Evolutionary conservation across 2,888 invertebrate genomes (phyloP), one percentile per base, ranked within the genome.

Genomic region (Drosophila phalerata): DNA sequence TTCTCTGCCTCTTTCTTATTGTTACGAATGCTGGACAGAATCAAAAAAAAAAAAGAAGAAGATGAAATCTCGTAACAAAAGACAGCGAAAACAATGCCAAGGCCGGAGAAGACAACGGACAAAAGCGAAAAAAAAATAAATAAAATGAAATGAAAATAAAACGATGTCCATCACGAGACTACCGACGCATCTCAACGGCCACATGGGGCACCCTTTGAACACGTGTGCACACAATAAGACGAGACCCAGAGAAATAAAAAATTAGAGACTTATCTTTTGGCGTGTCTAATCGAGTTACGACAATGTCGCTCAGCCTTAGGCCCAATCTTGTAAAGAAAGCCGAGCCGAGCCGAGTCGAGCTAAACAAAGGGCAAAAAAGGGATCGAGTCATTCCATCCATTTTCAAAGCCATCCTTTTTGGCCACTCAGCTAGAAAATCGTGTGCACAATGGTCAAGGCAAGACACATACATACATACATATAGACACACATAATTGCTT

Each of bases 201-300:
- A 48, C 60, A 49, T 22, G 32, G 55, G 57, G 66, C 71, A 77
- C 78, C 70, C 75, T 72, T 83, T 69, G 86, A 90, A 91, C 91
- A 92, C 92, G 92, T 92, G 91, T 90, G 88, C 89, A 77, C 72
- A 89, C 88, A 90, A 88, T 81, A 80, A 74, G 80, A 74, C 17
- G 38, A 5, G 17, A 4, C 40, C 47, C 69, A 73, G 66, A 73
- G 71, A 73, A 77, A 38, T 43, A 53, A 58, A 88, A 85, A 85
- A 85, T 85, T 89, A 87, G 85, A 85, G 85, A 71, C 79, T 85
- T 85, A 85, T 87, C 77, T 73, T 42, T 64, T 55, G 67, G 85
- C 78, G 74, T 88, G 73, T 85, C 81, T 78, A 85, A 89, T 85
- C 87, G 89, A 89, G 86, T 87, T 82, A 79, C 85, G 79, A 79